These are phyloP conservation scores for Thryonomys swinderianus DNA, from an alignment of 2,113 vertebrate species.

Conservation along the genomic window DNA sequence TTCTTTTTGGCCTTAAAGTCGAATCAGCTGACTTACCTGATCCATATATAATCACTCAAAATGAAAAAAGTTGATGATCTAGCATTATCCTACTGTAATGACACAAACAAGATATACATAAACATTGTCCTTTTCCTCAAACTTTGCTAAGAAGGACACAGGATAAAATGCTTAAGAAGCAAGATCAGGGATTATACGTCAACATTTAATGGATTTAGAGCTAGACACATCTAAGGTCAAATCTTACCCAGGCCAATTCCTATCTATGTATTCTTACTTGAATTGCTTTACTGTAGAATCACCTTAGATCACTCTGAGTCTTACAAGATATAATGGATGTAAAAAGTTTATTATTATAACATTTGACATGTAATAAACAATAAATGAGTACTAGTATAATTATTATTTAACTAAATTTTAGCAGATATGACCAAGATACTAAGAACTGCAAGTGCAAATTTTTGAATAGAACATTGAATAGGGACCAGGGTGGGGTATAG, in stretches of 20 bases:
- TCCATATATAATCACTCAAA: background rate
- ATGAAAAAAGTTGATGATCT: background rate
- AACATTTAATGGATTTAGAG: background rate
- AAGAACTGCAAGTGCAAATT: background rate
- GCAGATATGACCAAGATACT: background rate
- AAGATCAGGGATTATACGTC: background rate
- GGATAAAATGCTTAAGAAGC: background rate
- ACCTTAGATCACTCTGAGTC: slow-evolving; percentile 23
- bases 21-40: background rate
- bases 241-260: background rate
- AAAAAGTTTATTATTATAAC: slow-evolving; percentile 29
- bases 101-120: background rate
- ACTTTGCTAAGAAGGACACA: background rate
- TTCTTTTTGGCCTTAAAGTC: background rate
- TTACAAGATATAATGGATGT: background rate
- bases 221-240: slow-evolving; percentile 8
- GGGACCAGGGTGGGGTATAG: background rate
- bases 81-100: background rate
- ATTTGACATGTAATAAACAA: slow-evolving; percentile 11
- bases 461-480: background rate
- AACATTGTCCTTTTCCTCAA: background rate
- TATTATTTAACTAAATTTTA: slow-evolving; percentile 51
- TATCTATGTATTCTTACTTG: background rate
- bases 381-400: background rate
- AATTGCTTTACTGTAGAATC: background rate